Evolutionary conservation across 2,888 invertebrate genomes (phyloP).

Genomic region (Gryllus longicercus): DNA sequence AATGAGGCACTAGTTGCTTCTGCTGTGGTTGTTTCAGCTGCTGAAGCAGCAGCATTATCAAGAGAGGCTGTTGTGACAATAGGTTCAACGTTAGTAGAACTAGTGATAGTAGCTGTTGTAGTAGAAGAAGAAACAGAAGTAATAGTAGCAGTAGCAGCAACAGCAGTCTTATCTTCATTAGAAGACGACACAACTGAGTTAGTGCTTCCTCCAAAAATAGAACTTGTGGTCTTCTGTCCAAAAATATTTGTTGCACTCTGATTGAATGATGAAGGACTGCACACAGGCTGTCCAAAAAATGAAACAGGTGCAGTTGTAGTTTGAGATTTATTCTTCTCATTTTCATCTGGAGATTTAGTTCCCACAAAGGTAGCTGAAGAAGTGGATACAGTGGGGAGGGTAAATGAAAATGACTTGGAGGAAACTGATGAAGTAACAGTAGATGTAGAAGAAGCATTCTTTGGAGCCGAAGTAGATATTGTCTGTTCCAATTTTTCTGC

Average conservation of each 20-base stretch:
- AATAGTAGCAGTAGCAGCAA: slow-evolving; percentile 20
- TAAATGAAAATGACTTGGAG: not conserved
- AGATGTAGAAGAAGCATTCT: slow-evolving; percentile 28
- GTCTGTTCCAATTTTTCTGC: slow-evolving; percentile 28
- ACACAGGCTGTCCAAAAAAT: slow-evolving; percentile 39
- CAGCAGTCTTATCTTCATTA: not conserved
- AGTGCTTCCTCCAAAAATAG: slow-evolving; percentile 36
- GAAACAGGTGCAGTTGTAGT: slow-evolving; percentile 32
- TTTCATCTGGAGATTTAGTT: not conserved
- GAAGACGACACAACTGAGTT: not conserved
- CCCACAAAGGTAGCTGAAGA: not conserved
- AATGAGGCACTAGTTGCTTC: not conserved
- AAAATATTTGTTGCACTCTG: slow-evolving; percentile 31
- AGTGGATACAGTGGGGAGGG: not conserved
- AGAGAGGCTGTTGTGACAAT: not conserved
- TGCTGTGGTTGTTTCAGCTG: not conserved
- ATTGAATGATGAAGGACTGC: slow-evolving; percentile 36
- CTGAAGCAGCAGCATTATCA: not conserved
- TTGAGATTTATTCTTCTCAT: slow-evolving; percentile 20
- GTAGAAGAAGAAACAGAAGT: slow-evolving; percentile 18
- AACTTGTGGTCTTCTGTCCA: slow-evolving; percentile 30
- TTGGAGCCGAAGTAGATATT: slow-evolving; percentile 25
- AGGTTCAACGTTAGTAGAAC: not conserved
- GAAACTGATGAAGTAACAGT: slow-evolving; percentile 26
- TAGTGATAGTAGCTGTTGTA: slow-evolving; percentile 20